Conservation (phyloP, 2,888 invertebrate genomes). For the Hedya salicella region DNA sequence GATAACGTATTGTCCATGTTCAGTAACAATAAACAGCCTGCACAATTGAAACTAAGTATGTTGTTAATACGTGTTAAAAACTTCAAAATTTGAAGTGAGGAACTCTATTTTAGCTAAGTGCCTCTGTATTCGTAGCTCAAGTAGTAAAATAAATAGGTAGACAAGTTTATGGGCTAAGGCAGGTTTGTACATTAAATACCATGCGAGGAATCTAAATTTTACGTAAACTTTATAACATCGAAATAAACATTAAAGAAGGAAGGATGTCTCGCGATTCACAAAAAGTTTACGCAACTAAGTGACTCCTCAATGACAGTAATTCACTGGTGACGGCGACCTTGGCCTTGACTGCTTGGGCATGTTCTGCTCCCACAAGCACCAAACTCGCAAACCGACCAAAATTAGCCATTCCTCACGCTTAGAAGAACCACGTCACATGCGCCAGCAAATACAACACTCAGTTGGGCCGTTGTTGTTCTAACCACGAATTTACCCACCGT, state of each 20-base stretch:
- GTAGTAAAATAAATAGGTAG: too few species aligned
- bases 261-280: slow-evolving; percentile 36
- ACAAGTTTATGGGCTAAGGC: too few species aligned
- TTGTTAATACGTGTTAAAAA: too few species aligned
- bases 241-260: slow-evolving; percentile 26
- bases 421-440: slow-evolving; percentile 44
- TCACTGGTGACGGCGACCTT: slow-evolving; percentile 66
- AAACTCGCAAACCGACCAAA: slow-evolving; percentile 67
- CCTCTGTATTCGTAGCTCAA: too few species aligned
- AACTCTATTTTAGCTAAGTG: too few species aligned
- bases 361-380: slow-evolving; percentile 64
- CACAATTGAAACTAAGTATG: too few species aligned
- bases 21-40: too few species aligned
- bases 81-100: too few species aligned
- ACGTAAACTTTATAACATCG: slow-evolving; percentile 12
- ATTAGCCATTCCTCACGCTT: slow-evolving; percentile 52
- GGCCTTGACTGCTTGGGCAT: slow-evolving; percentile 69
- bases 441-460: not conserved
- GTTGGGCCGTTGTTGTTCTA: slow-evolving; percentile 14
- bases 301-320: slow-evolving; percentile 65
- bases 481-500: slow-evolving; percentile 40
- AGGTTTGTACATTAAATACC: too few species aligned
- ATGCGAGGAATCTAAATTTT: not conserved
- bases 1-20: too few species aligned
- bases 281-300: slow-evolving; percentile 64